Evolutionary conservation across 1,140 invertebrate genomes (phyloP), one percentile per base, ranked within the genome.

Genomic region (Lucilia cuprina): DNA sequence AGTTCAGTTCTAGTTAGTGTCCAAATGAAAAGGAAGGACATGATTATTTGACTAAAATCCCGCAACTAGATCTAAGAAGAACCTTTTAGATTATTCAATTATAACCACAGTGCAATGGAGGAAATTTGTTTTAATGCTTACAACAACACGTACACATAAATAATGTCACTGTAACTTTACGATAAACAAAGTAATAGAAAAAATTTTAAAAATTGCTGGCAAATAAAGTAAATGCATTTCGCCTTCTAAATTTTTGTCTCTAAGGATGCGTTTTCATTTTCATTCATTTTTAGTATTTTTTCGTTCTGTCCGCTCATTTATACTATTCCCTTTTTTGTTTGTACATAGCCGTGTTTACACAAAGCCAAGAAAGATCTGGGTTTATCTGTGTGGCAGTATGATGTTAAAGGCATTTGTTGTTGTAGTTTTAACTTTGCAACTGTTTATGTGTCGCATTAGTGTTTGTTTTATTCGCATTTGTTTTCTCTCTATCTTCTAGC

Each of bases 361-460:
- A 55, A n/a, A 13, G 3, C 12, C 50, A 55, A n/a, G 50, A 55
- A 55, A n/a, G 50, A 55, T 55, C 13, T 55, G 50, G 12, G 50
- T 55, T 55, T 55, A 13, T 41, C 50, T 55, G 50, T 55, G 13
- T 14, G 50, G 7, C 41, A 41, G 50, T 55, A 2, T 55, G 50
- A 8, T 55, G 50, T 55, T 55, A 55, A 55, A 55, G 50, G 50
- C 5, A 41, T 41, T 41, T 55, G 3, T 70, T 21, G 65, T 9
- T 21, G 65, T 25, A 55, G 7, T 25, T 70, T 21, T 9, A 70
- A n/a, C 5, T 70, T 70, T 4, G 65, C 21, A 70, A 70, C 21
- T 70, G 65, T 70, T 70, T 19, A 25, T 70, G 65, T 70, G n/a
- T 70, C 65, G 65, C 65, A 70, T 70, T 70, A 70, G 21, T 70